Evolutionary conservation across 2,113 vertebrate genomes (phyloP), one percentile per base, ranked within the genome.

Genomic region (Taurulus bubalis): DNA sequence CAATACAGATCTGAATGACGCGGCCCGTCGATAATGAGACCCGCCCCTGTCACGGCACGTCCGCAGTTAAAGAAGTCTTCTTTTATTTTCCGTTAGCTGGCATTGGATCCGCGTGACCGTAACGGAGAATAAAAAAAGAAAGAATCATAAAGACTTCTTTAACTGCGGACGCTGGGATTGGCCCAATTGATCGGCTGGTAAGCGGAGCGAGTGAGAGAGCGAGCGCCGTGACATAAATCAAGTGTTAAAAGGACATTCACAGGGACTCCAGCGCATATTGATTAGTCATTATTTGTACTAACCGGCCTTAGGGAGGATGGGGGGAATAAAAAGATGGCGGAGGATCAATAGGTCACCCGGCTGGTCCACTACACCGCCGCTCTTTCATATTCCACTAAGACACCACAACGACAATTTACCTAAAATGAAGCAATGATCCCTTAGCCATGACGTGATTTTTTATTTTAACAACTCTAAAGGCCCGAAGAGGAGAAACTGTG

Each of bases 221-320:
- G 72, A 3, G 83, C 18, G 79, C 51, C 2, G 80, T 64, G 83
- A 85, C 89, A 92, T 91, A 79, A 92, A 92, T 93, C 92, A 90
- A 87, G 89, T 80, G 90, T 88, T 92, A 92, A 93, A 86, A 92
- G 88, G 89, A 91, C 85, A 51, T 75, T 87, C 77, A 9, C 47
- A 4, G 86, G 83, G 85, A 90, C 90, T 86, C 77, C 82, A 32
- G 77, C 24, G 82, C 73, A 81, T 90, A 93, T 93, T 87, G 92
- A 93, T 93, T 91, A 87, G 88, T 83, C 89, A 92, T 92, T 88
- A 93, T 92, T 91, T 88, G 88, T 75, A 77, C 91, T 93, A 92
- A 92, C 87, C 40, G 85, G 90, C 81, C 80, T 62, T 6, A 63
- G 85, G 85, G 84, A 71, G 69, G 6, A 0, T 68, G 49, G 66